These are phyloP conservation scores for Illadopsis cleaveri DNA, from an alignment of 2,113 vertebrate species.

Conservation along the genomic window DNA sequence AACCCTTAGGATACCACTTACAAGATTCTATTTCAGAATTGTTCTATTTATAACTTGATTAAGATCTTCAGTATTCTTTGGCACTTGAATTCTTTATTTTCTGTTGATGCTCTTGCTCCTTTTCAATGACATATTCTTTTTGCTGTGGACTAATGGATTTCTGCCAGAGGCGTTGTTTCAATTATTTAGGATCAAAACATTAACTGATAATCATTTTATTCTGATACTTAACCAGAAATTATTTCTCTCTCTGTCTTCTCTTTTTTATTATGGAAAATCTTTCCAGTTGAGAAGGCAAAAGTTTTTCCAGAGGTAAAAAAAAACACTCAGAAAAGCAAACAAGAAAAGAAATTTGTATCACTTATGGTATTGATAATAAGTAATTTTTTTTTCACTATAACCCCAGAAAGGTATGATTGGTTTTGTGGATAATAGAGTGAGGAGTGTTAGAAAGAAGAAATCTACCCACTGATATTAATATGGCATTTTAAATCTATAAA, in stretches of 20 bases:
- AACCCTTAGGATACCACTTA: not conserved
- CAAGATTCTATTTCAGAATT: not conserved
- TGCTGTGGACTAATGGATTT: not conserved
- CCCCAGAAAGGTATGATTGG: not conserved
- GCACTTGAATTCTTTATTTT: not conserved
- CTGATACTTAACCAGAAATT: not conserved
- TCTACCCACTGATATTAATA: not conserved
- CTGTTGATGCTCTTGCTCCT: not conserved
- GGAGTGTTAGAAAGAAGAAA: not conserved
- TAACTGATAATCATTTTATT: constrained; percentile 6
- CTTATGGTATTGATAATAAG: not conserved
- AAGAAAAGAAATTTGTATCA: not conserved
- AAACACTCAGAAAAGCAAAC: not conserved
- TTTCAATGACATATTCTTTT: not conserved
- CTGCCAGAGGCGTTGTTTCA: not conserved
- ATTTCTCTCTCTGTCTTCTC: not conserved
- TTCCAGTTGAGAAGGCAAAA: not conserved
- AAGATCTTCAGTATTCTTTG: not conserved
- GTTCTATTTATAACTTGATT: not conserved
- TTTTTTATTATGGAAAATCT: not conserved
- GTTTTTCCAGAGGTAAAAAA: not conserved
- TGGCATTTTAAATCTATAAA: not conserved
- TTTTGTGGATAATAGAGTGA: not conserved
- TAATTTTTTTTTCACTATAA: not conserved
- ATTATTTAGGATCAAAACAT: not conserved